Evolutionary conservation across 1,140 invertebrate genomes (phyloP), one percentile per base, ranked within the genome.

Genomic region (Dysdera silvatica): DNA sequence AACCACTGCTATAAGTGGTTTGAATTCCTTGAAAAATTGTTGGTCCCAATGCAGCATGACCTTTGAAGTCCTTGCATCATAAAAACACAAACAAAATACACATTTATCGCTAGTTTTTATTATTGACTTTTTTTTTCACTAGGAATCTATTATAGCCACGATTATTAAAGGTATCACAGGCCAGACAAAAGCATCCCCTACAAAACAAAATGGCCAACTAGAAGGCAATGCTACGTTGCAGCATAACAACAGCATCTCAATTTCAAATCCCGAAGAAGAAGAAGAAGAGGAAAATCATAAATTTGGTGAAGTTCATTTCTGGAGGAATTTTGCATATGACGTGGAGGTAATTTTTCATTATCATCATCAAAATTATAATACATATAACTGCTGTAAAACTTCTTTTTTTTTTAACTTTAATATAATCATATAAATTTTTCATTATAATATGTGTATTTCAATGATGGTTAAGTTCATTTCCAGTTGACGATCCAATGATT

Each of bases 271-370:
- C 5, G 37, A 49, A 16, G n/a, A 8, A 24, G 53, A 62, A 29
- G 29, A 51, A 3, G 12, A 29, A 14, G 24, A 20, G 18, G 37
- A 26, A 18, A 14, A 33, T 3, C 8, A 10, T 14, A 56, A 49
- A 14, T 52, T 18, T 20, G 61, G 61, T 23, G 45, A 57, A 28
- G 53, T 64, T 16, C 45, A 26, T 26, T 64, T 64, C 48, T 64
- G 61, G 61, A 64, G 49, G 47, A 64, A 64, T 23, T 64, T 64
- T 20, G 23, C 24, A 3, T 64, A 64, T 18, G 61, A 64, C 24
- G 54, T 52, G 31, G 54, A 47, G 37, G 61, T 64, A 43, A 40
- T 40, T 35, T 23, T 4, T 18, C 5, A 24, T 24, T 6, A 8
- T 26, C 29, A 5, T 24, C 7, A 26, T 10, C 7, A 51, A 6